Evolutionary conservation across 2,797 vertebrate genomes (phyloP).

Genomic region (Crypturellus tataupa): DNA sequence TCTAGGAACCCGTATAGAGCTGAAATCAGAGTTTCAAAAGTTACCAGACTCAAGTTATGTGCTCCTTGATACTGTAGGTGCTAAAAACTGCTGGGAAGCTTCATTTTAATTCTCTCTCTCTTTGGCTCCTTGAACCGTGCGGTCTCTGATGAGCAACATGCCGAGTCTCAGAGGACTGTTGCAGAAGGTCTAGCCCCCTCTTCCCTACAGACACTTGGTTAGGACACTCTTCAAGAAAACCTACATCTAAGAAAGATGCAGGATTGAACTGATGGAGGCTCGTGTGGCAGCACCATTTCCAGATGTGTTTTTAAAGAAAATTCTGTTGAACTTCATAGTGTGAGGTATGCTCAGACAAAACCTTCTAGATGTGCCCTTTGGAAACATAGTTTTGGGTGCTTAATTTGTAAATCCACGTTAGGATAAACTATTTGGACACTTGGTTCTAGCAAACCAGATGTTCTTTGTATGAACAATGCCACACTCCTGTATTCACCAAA

Average conservation of each 20-base stretch:
- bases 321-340: not conserved
- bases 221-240: not conserved
- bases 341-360: no score
- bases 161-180: not conserved
- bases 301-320: not conserved
- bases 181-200: not conserved
- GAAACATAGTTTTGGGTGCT: not conserved
- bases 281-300: not conserved
- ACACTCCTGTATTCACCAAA: not conserved
- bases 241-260: not conserved
- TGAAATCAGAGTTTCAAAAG: conserved; percentile 2
- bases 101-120: not conserved
- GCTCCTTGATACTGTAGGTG: not conserved
- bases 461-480: not conserved
- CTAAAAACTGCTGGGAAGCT: not conserved
- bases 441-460: not conserved
- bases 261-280: not conserved
- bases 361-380: no score
- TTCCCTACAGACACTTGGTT: not conserved
- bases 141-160: not conserved
- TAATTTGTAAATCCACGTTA: not conserved
- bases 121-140: not conserved
- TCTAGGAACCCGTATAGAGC: not conserved
- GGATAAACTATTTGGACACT: not conserved
- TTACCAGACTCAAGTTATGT: not conserved